Percentiles rank a stretch among this genome's conserved stretches.
These are phyloP conservation scores for Lasioglossum leucozonium DNA, from an alignment of 2,888 invertebrate species.

Conservation along the genomic window DNA sequence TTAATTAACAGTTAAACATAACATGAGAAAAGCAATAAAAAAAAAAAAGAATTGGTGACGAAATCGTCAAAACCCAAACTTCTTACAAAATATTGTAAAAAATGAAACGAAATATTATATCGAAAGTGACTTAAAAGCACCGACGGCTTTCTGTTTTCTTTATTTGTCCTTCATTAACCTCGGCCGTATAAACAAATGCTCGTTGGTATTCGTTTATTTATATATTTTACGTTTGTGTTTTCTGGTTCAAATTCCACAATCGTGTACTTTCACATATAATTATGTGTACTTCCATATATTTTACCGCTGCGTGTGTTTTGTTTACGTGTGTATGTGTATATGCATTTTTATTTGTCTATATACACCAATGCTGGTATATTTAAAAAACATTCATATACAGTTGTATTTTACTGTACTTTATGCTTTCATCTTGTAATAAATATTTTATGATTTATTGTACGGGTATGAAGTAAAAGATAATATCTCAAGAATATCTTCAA, in stretches of 20 bases:
- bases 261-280: constrained; percentile 51
- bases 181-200: constrained; percentile 58
- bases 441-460: constrained; percentile 13
- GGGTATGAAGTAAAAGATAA: constrained; percentile 22
- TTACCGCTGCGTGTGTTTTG: constrained; percentile 41
- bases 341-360: constrained; percentile 31
- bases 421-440: constrained; percentile 2
- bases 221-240: constrained; percentile 52
- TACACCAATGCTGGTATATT: constrained; percentile 53
- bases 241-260: constrained; percentile 45
- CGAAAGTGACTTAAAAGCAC: constrained; percentile 51
- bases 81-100: constrained; percentile 11
- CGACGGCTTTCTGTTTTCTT: constrained; percentile 44
- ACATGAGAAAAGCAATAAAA: constrained; percentile 11
- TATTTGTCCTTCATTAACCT: constrained; percentile 54
- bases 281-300: constrained; percentile 39
- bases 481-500: constrained; percentile 36
- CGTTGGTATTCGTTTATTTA: constrained; percentile 52
- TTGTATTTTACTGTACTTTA: neutral
- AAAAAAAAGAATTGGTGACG: constrained; percentile 4
- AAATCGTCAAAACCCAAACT: constrained; percentile 2
- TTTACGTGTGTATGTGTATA: constrained; percentile 61
- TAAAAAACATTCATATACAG: constrained; percentile 20
- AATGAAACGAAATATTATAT: constrained; percentile 37
- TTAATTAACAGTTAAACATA: constrained; percentile 16